Evolutionary conservation across 2,797 vertebrate genomes (phyloP), one percentile per base, ranked within the genome.

Genomic region (Amblyopsis hoosieri): DNA sequence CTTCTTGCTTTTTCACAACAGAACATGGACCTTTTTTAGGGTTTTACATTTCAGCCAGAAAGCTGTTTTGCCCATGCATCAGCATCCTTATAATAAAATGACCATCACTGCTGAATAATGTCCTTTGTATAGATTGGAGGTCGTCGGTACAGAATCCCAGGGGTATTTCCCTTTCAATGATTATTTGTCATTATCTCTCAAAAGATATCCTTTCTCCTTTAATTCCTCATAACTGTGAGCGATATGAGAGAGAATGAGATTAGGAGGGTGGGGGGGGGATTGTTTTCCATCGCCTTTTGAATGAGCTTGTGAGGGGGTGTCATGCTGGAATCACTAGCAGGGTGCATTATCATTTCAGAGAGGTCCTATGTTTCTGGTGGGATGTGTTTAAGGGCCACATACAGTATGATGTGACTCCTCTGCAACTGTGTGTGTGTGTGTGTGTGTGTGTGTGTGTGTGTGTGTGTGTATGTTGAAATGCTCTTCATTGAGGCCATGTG

Each of bases 191-290:
- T 67, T 23, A 56, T 69, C 50, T 69, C 64, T 75, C 64, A 29
- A 3, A 72, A 33, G 63, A 61, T 1, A 60, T 77, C 85, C 78
- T 89, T 86, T 87, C 92, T 93, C 64, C 91, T 85, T 42, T 60
- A 29, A 14, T 48, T 23, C 57, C 58, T 55, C 48, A 54, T 54
- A 64, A 67, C 58, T 57, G 29, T 60, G 37, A 12, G 2, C 46
- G 37, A 54, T 47, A 8, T 52, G 46, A 57, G 23, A 54, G 47
- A 4, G 37, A 45, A 45, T 33, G 48, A 17, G 49, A 61, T 8
- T 11, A 42, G 50, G 49, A 31, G 9, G 14, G 37, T 19, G 60
- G 58, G 58, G 5, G 47, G 15, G 29, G 2, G 23, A 2, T 3
- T n/a, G 54, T 62, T 50, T 58, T 15, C 15, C 9, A 45, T 23